Evolutionary conservation across 2,797 vertebrate species (phyloP).

Genomic region (Bryconaethiops microstoma): DNA sequence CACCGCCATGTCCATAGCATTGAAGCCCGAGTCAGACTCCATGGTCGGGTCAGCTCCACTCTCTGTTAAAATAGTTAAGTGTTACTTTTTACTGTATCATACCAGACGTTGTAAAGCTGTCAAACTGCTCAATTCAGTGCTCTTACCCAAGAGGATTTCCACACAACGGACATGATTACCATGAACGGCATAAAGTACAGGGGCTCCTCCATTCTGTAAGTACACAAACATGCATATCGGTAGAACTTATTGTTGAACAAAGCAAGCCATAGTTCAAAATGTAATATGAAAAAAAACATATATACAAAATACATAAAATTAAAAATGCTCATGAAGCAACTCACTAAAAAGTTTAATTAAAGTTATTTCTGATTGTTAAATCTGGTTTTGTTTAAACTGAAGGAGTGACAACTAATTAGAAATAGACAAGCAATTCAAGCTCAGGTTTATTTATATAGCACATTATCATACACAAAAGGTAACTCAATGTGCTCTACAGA

Average conservation of each 20-base stretch:
- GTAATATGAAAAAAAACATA: not conserved
- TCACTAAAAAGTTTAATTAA: no score
- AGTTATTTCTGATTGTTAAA: no score
- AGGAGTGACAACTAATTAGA: no score
- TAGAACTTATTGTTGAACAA: not conserved
- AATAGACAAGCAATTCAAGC: no score
- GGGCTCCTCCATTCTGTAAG: constrained; percentile 96
- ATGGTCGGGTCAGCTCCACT: constrained; percentile 95
- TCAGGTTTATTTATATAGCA: no score
- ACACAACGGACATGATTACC: constrained; percentile 98
- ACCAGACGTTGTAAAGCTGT: not conserved
- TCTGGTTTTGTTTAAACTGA: no score
- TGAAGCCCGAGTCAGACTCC: constrained; percentile 96
- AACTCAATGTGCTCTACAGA: no score
- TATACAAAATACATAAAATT: no score
- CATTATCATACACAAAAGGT: no score
- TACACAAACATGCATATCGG: not conserved
- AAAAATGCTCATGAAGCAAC: no score
- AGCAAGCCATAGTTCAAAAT: not conserved
- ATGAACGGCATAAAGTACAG: constrained; percentile 94
- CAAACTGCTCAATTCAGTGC: not conserved
- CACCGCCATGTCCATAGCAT: constrained; percentile 98
- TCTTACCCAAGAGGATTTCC: constrained; percentile 92
- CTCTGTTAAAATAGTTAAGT: constrained; percentile 72
- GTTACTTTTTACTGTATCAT: not conserved